phyloP scores from a whole-genome alignment of 2,113 vertebrate species.

The Rhea americana region DNA sequence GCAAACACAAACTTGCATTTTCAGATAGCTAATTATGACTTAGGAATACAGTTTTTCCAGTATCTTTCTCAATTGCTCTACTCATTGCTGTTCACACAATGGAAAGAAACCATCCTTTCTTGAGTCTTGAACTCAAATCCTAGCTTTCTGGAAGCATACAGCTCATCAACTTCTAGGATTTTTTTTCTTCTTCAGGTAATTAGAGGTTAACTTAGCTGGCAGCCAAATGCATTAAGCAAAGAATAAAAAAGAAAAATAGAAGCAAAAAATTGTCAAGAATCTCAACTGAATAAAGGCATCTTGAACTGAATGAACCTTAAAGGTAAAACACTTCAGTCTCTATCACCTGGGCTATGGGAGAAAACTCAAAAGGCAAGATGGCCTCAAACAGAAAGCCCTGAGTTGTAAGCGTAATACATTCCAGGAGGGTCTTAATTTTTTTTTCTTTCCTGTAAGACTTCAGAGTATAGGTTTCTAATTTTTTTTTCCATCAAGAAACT shows the following conservation, averaged over 20 bases:
- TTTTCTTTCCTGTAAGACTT: background rate
- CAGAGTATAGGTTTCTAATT: background rate
- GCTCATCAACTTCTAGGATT: background rate
- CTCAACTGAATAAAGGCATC: background rate
- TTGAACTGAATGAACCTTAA: background rate
- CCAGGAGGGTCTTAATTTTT: background rate
- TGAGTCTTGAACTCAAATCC: background rate
- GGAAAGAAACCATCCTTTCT: background rate
- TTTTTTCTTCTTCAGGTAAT: background rate
- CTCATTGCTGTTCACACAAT: background rate
- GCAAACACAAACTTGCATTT: background rate
- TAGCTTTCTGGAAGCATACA: background rate
- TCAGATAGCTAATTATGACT: background rate
- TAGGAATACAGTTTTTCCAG: background rate
- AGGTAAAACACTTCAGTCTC: background rate
- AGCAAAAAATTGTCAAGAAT: background rate
- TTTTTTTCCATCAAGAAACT: background rate
- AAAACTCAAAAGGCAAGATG: background rate
- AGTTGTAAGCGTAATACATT: background rate
- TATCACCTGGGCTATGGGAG: background rate
- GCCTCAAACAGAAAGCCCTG: background rate
- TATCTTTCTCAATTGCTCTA: background rate
- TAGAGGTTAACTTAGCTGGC: background rate
- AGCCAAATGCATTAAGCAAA: background rate
- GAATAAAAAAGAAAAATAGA: background rate